These are phyloP conservation scores for Chloroceryle amazona DNA, from an alignment of 2,797 vertebrate species.

Conservation along the genomic window DNA sequence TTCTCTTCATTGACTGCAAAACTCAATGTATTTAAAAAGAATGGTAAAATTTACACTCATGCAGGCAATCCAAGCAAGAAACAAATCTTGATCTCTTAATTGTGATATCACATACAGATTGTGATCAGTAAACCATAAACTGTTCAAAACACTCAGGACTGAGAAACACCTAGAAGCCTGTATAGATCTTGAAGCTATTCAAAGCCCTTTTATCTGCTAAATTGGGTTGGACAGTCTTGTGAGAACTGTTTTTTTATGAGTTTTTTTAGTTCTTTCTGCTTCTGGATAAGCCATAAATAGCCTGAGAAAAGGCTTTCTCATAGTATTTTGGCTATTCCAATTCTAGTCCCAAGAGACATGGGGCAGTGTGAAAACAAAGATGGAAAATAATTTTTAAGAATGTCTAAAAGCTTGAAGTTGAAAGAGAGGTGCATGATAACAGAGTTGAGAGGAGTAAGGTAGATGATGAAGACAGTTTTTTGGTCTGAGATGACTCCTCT, in stretches of 20 bases:
- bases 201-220: not conserved
- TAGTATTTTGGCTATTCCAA: not conserved
- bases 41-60: not conserved
- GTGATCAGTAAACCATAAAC: not conserved
- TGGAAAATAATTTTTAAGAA: not conserved
- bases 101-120: not conserved
- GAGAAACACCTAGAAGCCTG: not conserved
- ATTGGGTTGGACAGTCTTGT: slow-evolving; percentile 8
- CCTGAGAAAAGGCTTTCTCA: slow-evolving; percentile 46
- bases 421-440: not conserved
- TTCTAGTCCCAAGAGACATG: not conserved
- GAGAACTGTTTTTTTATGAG: not conserved
- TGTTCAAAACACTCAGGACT: not conserved
- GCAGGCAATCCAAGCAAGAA: not conserved
- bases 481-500: not conserved
- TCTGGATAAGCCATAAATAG: slow-evolving; percentile 60
- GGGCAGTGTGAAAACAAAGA: slow-evolving; percentile 20
- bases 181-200: not conserved
- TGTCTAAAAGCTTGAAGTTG: not conserved
- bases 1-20: not conserved
- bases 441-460: not conserved
- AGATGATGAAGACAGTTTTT: not conserved
- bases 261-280: slow-evolving; percentile 42
- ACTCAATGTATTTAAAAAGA: not conserved
- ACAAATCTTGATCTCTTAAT: not conserved